Conservation (phyloP, 2,797 vertebrate species). For the Nannoperca obscura region DNA sequence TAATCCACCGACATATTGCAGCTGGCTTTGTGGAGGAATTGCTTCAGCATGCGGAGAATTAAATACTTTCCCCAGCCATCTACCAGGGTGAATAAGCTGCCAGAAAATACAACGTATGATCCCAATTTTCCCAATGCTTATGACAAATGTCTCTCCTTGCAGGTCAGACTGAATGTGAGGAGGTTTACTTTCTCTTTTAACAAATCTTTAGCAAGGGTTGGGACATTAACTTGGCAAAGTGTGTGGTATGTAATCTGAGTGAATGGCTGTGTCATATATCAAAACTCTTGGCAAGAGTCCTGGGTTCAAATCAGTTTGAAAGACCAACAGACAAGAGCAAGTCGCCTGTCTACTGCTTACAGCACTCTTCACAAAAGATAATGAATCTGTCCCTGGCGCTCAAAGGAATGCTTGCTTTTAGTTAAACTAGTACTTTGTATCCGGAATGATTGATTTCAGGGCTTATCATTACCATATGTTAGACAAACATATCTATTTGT, state of each 20-base stretch:
- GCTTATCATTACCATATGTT: slow-evolving; percentile 34
- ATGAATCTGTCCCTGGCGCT: slow-evolving; percentile 31
- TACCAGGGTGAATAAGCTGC: slow-evolving; percentile 50
- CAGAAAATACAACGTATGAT: slow-evolving; percentile 57
- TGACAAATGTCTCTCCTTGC: slow-evolving; percentile 59
- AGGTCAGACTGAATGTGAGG: slow-evolving; percentile 55
- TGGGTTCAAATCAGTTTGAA: slow-evolving; percentile 49
- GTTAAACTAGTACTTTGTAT: slow-evolving; percentile 29
- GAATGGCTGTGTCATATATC: slow-evolving; percentile 60
- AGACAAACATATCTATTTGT: slow-evolving; percentile 43
- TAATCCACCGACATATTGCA: slow-evolving; percentile 66
- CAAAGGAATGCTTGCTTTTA: slow-evolving; percentile 34
- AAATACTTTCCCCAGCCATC: slow-evolving; percentile 51
- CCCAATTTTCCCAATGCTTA: slow-evolving; percentile 34
- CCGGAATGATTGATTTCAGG: slow-evolving; percentile 43
- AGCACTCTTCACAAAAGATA: slow-evolving; percentile 30
- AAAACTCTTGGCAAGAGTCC: slow-evolving; percentile 60
- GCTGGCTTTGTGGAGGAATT: slow-evolving; percentile 49
- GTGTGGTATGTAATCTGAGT: slow-evolving; percentile 54
- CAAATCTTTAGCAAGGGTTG: slow-evolving; percentile 52
- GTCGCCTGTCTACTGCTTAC: slow-evolving; percentile 16
- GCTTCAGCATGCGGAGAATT: slow-evolving; percentile 50
- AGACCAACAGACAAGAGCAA: slow-evolving; percentile 49
- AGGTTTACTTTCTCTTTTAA: slow-evolving; percentile 63
- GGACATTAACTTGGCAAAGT: slow-evolving; percentile 66